Base-by-base conservation (phyloP, 2,113 vertebrate species). In the Hemichromis elongatus region DNA sequence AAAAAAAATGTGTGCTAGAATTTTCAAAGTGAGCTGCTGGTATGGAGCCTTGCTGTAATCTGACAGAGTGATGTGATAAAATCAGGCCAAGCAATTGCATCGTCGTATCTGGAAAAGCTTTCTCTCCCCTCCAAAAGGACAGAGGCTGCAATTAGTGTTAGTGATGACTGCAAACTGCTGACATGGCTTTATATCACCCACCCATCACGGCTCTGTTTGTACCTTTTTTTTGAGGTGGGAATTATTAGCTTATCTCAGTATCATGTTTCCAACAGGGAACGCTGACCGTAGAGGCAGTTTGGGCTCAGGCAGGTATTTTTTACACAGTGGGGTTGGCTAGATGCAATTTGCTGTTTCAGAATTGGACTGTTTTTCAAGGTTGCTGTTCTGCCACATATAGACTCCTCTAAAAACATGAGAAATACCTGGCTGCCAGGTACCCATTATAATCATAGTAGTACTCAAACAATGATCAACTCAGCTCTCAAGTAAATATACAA, bases 81-180 rank as follows among this genome's bases (percentile, higher is more conserved):
- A 92, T 90, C 91, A 89, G 83, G 40, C 79, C 85, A 89, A 91
- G 84, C 89, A 90, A 92, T 94, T 91, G 88, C 56, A 80, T 81
- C 14, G 40, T 85, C 80, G 83, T 91, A 88, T 82, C 82, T 89
- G 88, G 79, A 92, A 84, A 83, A 83, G 86, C 86, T 70, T 35
- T 78, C 82, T 47, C 45, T 82, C 50, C 80, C 42, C 84, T 40
- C 61, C 80, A n/a, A 77, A 40, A 4, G 83, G 92, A 92, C 93
- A 91, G 92, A 92, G 92, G 88, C 86, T 86, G 90, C 91, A 92
- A 92, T 95, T 92, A 90, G 90, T 7, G 75, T 88, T 42, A 73
- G 89, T 45, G 82, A 81, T 40, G 82, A 85, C 85, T 90, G 91
- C 89, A 90, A 93, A 91, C 87, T 90, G 90, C 90, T 89, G 86